Conservation (phyloP, 2,797 vertebrate genomes). For the Phataginus tetradactyla region DNA sequence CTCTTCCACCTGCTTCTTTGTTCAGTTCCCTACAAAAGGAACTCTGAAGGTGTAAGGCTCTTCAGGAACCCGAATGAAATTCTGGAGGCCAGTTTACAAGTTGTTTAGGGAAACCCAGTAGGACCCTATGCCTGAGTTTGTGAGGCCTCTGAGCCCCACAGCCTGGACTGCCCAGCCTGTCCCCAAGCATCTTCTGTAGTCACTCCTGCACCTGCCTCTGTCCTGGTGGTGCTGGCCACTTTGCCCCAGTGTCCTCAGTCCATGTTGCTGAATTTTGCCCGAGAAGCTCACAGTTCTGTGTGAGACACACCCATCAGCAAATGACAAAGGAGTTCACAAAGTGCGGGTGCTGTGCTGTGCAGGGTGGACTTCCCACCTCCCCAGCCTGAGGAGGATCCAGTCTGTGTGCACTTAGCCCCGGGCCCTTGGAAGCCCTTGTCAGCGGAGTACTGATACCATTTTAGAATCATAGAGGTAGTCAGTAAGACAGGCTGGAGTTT, state of each 20-base stretch:
- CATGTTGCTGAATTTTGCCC: not conserved
- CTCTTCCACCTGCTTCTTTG: rapidly evolving
- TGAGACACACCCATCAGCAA: too few species aligned
- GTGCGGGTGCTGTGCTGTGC: not conserved
- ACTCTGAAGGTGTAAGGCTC: not conserved
- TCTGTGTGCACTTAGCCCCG: rapidly evolving
- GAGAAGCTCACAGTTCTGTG: rapidly evolving
- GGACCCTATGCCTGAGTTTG: too few species aligned
- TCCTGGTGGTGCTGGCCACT: rapidly evolving
- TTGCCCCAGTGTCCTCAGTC: not conserved
- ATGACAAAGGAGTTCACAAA: too few species aligned
- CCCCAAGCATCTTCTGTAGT: not conserved
- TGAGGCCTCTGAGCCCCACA: not conserved
- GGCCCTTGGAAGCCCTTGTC: not conserved
- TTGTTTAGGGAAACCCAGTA: not conserved
- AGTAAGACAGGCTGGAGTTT: too few species aligned
- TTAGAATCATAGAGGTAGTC: too few species aligned
- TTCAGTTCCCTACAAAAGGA: not conserved
- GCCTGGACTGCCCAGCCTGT: rapidly evolving
- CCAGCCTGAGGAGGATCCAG: not conserved
- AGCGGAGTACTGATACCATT: not conserved
- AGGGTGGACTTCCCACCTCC: not conserved
- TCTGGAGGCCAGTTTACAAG: too few species aligned
- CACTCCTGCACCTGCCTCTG: not conserved
- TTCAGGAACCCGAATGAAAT: too few species aligned